Percentiles rank a stretch among this genome's conserved stretches.
Conservation (phyloP, 30 jellyfish, hydroid and myxozoan species). For the Chironex yamaguchii region DNA sequence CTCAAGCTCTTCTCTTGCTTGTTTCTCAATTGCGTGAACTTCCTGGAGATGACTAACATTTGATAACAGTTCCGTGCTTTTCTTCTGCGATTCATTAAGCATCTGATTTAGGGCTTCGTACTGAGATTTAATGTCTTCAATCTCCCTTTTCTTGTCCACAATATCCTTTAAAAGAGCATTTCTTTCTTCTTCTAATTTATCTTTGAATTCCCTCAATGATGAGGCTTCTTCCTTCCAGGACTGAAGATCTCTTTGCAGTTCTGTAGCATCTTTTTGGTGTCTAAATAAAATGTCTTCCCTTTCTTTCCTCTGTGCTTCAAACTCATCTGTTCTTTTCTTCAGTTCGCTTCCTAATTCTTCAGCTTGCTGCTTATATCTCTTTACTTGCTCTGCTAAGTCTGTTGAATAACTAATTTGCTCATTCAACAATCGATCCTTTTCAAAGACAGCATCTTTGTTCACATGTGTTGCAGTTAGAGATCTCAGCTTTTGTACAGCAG, state of each 20-base stretch:
- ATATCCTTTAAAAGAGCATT: slow-evolving; percentile 20
- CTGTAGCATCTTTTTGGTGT: neutral
- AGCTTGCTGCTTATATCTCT: neutral
- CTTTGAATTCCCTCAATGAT: slow-evolving; percentile 10
- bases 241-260: neutral
- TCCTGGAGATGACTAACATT: neutral
- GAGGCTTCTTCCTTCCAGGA: neutral
- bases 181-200: neutral
- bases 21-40: neutral
- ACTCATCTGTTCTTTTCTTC: neutral
- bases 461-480: neutral
- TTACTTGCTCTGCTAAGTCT: neutral
- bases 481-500: neutral
- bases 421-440: neutral
- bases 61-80: no score
- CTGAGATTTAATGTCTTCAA: slow-evolving; percentile 28
- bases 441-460: neutral
- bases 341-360: neutral
- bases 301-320: neutral
- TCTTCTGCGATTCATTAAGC: neutral
- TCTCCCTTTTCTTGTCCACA: slow-evolving; percentile 37
- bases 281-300: neutral
- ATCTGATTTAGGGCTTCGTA: neutral
- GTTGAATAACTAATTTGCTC: neutral
- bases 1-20: neutral